A percentile compares a stretch with the other conserved stretches of the same genome.
Conservation (phyloP, 2,113 vertebrate species). For the Ardeotis arabs region DNA sequence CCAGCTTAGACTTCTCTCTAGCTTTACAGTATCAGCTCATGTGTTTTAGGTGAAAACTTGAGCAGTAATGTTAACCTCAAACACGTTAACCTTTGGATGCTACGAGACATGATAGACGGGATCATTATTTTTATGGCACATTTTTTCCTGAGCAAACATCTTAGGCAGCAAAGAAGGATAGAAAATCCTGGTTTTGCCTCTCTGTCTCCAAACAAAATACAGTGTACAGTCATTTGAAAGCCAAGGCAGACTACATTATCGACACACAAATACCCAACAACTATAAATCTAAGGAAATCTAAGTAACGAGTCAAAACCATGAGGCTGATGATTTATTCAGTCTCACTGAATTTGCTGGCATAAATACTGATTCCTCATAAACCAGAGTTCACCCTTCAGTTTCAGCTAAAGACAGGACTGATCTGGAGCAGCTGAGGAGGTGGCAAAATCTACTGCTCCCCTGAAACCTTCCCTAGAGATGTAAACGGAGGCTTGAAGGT, state of each 20-base stretch:
- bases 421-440: conserved; percentile 7
- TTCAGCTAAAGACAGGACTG: background rate
- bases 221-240: conserved; percentile 58
- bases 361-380: background rate
- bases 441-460: background rate
- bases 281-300: background rate
- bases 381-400: background rate
- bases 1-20: conserved; percentile 55
- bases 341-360: background rate
- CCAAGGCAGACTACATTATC: conserved; percentile 53
- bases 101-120: conserved; percentile 68
- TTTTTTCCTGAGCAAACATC: conserved; percentile 62
- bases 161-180: conserved; percentile 12
- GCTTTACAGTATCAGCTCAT: conserved; percentile 62
- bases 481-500: background rate
- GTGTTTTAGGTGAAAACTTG: conserved; percentile 64
- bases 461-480: conserved; percentile 4
- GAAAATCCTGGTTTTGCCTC: conserved; percentile 63
- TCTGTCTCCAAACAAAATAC: conserved; percentile 73
- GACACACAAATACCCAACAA: conserved; percentile 7
- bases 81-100: conserved; percentile 70
- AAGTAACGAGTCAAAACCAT: conserved; percentile 7
- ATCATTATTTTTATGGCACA: conserved; percentile 70
- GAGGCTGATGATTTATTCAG: background rate
- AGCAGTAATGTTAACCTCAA: conserved; percentile 59